A percentile compares a stretch with the other conserved stretches of the same genome.
phyloP scores from a whole-genome alignment of 2,797 vertebrate species.

The Kryptolebias ocellatus region DNA sequence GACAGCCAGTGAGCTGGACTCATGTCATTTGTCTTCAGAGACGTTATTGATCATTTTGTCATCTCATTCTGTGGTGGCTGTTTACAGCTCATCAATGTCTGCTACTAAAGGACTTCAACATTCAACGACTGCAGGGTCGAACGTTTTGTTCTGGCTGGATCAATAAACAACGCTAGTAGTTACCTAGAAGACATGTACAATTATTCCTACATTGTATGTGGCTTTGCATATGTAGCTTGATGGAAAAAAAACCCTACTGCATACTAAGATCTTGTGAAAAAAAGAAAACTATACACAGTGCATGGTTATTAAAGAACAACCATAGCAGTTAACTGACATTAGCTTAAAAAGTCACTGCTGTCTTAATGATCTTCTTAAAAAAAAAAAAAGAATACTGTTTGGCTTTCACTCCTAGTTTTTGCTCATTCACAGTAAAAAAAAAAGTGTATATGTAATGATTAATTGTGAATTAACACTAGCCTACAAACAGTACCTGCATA shows the following conservation, averaged over 20 bases:
- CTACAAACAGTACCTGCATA: slow-evolving; percentile 7
- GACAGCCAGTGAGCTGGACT: slow-evolving; percentile 44
- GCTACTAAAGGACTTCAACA: slow-evolving; percentile 38
- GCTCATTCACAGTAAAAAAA: slow-evolving; percentile 6
- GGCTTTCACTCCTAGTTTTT: slow-evolving; percentile 36
- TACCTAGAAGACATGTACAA: slow-evolving; percentile 53
- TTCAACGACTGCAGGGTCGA: slow-evolving; percentile 35
- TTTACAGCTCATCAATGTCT: slow-evolving; percentile 50
- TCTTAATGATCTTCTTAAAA: slow-evolving; percentile 34
- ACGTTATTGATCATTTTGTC: slow-evolving; percentile 57
- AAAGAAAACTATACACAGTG: slow-evolving; percentile 47
- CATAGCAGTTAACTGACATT: slow-evolving; percentile 30
- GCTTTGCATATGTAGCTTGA: slow-evolving; percentile 58
- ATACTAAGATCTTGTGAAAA: slow-evolving; percentile 41
- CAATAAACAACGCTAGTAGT: slow-evolving; percentile 57
- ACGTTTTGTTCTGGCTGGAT: slow-evolving; percentile 50
- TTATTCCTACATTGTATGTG: slow-evolving; percentile 54
- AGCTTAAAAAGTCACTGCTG: slow-evolving; percentile 50
- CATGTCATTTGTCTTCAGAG: slow-evolving; percentile 56
- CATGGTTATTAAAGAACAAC: slow-evolving; percentile 63
- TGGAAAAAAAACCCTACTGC: slow-evolving; percentile 36
- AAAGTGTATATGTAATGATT: slow-evolving; percentile 20
- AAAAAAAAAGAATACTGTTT: slow-evolving; percentile 30
- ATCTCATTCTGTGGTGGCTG: slow-evolving; percentile 41
- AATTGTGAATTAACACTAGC: slow-evolving; percentile 15